Percentiles rank a stretch among this genome's conserved stretches.
Evolutionary conservation across 2,888 invertebrate species (phyloP).

Genomic region (Bruchidius siliquastri): DNA sequence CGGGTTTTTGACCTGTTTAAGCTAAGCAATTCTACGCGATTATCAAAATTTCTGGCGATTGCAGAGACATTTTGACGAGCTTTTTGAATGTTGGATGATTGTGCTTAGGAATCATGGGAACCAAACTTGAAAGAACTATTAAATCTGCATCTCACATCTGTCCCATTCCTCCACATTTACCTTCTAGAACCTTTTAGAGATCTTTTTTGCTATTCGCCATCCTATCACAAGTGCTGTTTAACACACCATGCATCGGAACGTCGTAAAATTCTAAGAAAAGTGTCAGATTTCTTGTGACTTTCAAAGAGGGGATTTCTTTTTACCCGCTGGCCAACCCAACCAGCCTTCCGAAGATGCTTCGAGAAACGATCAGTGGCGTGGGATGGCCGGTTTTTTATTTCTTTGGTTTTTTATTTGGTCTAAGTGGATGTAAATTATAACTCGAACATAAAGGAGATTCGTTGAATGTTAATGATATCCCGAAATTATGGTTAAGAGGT

Average conservation of each 20-base stretch:
- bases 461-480: neutral
- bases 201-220: neutral
- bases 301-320: conserved; percentile 2
- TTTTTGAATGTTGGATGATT: no score
- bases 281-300: conserved; percentile 5
- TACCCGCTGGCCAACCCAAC: neutral
- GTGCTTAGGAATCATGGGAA: no score
- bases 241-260: neutral
- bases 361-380: neutral
- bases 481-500: neutral
- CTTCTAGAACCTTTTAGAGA: neutral
- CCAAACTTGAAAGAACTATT: neutral
- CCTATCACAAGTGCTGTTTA: neutral
- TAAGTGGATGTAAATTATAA: neutral
- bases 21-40: no score
- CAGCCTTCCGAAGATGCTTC: neutral
- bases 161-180: neutral
- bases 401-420: neutral
- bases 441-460: no score
- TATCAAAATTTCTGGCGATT: no score
- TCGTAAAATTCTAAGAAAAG: conserved; percentile 3
- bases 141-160: neutral
- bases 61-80: no score
- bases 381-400: neutral
- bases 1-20: no score